phyloP scores from a whole-genome alignment of 2,113 vertebrate genomes.

The Heloderma charlesbogerti region DNA sequence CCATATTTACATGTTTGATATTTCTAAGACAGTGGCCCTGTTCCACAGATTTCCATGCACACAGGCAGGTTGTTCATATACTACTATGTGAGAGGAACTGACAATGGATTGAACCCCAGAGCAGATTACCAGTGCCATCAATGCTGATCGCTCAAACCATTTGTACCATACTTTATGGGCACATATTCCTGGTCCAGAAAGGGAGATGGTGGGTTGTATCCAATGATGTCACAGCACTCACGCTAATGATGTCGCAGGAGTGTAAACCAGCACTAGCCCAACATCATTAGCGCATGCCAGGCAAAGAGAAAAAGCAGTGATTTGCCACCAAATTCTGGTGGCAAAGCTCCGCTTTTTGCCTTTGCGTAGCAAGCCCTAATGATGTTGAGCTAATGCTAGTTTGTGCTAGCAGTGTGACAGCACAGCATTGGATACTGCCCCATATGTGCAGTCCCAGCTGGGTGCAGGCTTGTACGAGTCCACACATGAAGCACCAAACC shows the following conservation, averaged over 20 bases:
- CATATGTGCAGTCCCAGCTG: neutral
- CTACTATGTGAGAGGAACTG: neutral
- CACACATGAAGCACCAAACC: neutral
- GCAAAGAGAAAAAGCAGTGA: too few relatives aligned
- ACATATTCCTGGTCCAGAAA: neutral
- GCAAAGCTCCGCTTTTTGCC: too few relatives aligned
- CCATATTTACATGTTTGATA: conserved; percentile 22
- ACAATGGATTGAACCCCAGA: neutral
- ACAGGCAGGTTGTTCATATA: too few relatives aligned
- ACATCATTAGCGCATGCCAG: too few relatives aligned
- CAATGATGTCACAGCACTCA: too few relatives aligned
- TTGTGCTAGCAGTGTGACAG: too few relatives aligned
- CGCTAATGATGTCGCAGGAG: too few relatives aligned
- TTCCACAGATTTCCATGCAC: neutral
- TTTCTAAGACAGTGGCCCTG: neutral
- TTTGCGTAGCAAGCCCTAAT: too few relatives aligned
- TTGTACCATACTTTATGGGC: neutral
- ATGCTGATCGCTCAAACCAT: neutral
- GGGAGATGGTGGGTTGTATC: neutral
- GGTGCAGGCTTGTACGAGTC: neutral
- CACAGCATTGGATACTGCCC: too few relatives aligned
- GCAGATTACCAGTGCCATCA: neutral
- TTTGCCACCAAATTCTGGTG: too few relatives aligned
- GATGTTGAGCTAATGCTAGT: too few relatives aligned
- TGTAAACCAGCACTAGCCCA: too few relatives aligned